A percentile compares a stretch with the other conserved stretches of the same genome.
Conservation (phyloP, 1,140 invertebrate genomes). For the Drosophila sp. region DNA sequence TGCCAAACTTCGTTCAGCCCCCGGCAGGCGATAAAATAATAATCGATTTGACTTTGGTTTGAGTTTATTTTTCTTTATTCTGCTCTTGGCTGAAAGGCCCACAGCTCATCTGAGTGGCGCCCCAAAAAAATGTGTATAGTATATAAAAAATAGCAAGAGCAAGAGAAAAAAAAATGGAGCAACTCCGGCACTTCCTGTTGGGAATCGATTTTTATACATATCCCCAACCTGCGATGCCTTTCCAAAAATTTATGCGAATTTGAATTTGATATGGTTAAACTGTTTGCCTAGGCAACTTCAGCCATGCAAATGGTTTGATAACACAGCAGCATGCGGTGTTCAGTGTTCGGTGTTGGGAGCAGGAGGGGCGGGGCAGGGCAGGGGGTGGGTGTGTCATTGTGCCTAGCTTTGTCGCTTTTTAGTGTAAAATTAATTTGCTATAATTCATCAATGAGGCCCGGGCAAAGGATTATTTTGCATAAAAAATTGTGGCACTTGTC, state of each 20-base stretch:
- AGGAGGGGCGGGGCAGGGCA: neutral
- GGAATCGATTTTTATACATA: conserved; percentile 66
- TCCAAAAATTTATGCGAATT: conserved; percentile 74
- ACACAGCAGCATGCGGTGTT: conserved; percentile 41
- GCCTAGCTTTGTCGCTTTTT: conserved; percentile 66
- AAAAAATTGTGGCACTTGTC: conserved; percentile 75
- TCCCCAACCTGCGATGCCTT: conserved; percentile 33
- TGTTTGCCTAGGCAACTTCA: conserved; percentile 74
- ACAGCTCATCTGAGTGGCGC: conserved; percentile 50
- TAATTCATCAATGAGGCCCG: conserved; percentile 70
- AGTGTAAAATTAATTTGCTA: conserved; percentile 80
- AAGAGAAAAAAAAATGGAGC: conserved; percentile 54
- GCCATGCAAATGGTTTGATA: conserved; percentile 76
- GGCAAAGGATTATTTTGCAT: conserved; percentile 76
- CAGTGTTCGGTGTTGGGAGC: no score
- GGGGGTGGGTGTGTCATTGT: conserved; percentile 40
- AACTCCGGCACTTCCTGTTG: conserved; percentile 61
- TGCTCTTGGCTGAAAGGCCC: conserved; percentile 15
- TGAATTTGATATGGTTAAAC: conserved; percentile 80
- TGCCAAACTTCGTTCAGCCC: conserved; percentile 10
- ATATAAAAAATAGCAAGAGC: conserved; percentile 1
- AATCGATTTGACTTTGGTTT: conserved; percentile 77
- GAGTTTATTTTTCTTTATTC: conserved; percentile 38
- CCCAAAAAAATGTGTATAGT: conserved; percentile 13
- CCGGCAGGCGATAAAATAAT: conserved; percentile 74